A percentile compares a stretch with the other conserved stretches of the same genome.
These are phyloP conservation scores for Cyprinella venusta DNA, from an alignment of 2,797 vertebrate species.

Conservation along the genomic window DNA sequence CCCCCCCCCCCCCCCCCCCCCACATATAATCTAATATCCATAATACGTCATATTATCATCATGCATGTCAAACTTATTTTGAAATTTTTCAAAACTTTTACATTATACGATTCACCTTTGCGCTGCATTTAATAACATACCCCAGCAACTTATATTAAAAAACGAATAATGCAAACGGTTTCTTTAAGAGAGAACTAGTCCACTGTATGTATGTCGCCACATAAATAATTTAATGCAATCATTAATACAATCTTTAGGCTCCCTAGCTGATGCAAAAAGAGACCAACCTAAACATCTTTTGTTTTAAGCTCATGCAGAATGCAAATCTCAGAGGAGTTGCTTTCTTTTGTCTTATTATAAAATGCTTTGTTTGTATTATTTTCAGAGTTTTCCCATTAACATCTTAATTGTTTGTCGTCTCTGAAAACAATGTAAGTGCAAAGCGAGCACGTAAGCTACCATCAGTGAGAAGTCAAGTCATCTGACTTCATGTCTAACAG, in stretches of 20 bases:
- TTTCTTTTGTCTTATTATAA: conserved; percentile 6
- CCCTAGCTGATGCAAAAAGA: conserved; percentile 6
- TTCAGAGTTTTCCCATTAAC: conserved; percentile 18
- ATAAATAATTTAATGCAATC: conserved; percentile 33
- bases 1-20: neutral
- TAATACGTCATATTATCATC: neutral
- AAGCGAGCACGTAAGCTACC: neutral
- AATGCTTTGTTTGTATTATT: conserved; percentile 31
- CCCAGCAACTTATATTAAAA: conserved; percentile 12
- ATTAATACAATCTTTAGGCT: conserved; percentile 1
- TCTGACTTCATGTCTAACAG: conserved; percentile 58
- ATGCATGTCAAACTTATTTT: neutral
- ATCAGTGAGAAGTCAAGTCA: conserved; percentile 10
- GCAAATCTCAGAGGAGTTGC: neutral
- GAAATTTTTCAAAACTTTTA: neutral
- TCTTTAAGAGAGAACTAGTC: conserved; percentile 5
- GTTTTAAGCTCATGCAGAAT: conserved; percentile 15
- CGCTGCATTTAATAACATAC: conserved; percentile 7
- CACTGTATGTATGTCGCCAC: neutral
- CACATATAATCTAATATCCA: neutral
- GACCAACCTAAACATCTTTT: conserved; percentile 15
- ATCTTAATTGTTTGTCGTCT: conserved; percentile 17
- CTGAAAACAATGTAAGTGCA: neutral
- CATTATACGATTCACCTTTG: neutral
- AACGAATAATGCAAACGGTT: neutral